Base-by-base conservation (phyloP, 2,113 vertebrate species). In the Rhineura floridana region DNA sequence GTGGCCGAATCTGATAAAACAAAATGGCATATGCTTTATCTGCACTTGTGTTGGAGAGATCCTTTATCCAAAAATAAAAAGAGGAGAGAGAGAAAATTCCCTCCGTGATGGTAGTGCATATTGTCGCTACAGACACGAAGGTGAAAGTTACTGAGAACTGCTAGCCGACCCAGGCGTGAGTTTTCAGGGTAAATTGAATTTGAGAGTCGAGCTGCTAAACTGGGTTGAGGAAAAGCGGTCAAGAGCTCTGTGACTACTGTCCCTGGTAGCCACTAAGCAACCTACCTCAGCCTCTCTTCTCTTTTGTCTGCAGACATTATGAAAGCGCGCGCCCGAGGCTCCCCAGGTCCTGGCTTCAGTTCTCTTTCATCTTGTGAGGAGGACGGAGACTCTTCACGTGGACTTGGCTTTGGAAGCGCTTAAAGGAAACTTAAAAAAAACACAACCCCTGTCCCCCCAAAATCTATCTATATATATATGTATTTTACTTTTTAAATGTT, bases 401-500 rank as follows among this genome's bases (percentile, higher is more conserved):
- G 95, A 96, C 96, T 97, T 98, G 94, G 96, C 97, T 98, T 97
- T 96, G 96, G 96, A 97, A 96, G 92, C 96, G 97, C 95, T 96
- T 94, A 96, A 97, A 95, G 90, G 96, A 96, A 96, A 94, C 96
- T 90, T 97, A 13, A 72, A 17, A 30, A 76, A 62, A 25, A 62
- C 80, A 21, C 55, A n/a, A 70, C n/a, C 30, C 63, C 86, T 23
- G 8, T 30, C n/a, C 25, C 50, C 50, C 30, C 50, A 44, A 30
- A 65, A 46, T 65, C 50, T 82, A 50, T n/a, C 46, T 52, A 55
- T 36, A 28, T 77, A 50, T 77, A 50, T n/a, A 55, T 96, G 97
- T 98, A 97, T 98, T 97, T 98, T 97, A 96, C 97, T 97, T 96
- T 97, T 98, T 96, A 97, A 97, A 97, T 97, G 97, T 99, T 99